phyloP scores from a whole-genome alignment of 2,797 vertebrate species.

The Dipus sagitta region DNA sequence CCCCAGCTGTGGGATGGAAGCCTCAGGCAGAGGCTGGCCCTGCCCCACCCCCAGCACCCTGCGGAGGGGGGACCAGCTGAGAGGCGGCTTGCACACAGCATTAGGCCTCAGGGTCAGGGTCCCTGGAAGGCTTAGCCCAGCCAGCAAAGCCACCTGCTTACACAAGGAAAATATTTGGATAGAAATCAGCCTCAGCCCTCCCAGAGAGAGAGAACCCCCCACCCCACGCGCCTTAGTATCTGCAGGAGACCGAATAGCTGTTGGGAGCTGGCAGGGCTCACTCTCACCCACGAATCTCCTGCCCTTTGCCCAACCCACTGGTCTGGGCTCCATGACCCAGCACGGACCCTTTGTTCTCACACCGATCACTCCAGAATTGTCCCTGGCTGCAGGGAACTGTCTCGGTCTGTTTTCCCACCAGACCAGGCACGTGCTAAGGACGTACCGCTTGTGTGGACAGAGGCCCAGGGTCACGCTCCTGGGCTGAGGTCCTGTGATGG shows the following conservation, averaged over 20 bases:
- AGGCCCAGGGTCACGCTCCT: slow-evolving; percentile 10
- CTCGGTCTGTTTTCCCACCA: slow-evolving; percentile 66
- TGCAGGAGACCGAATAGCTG: neutral
- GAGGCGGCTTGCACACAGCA: neutral
- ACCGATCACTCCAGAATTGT: neutral
- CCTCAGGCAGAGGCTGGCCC: neutral
- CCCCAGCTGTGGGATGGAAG: neutral
- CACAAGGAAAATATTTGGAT: slow-evolving; percentile 71
- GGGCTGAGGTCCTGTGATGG: fast-evolving
- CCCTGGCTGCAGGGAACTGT: slow-evolving; percentile 57
- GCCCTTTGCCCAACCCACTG: neutral
- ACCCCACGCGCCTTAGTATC: neutral
- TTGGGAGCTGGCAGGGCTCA: neutral
- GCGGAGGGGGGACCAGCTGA: fast-evolving
- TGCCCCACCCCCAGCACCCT: neutral
- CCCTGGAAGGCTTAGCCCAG: neutral
- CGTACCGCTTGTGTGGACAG: slow-evolving; percentile 38
- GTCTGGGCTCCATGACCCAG: slow-evolving; percentile 12
- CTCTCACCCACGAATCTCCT: neutral
- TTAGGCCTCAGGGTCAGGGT: neutral
- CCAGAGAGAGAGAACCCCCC: neutral
- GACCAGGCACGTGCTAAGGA: neutral
- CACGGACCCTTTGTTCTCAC: slow-evolving; percentile 25
- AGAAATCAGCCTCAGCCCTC: neutral
- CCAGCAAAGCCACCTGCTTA: neutral